Percentiles rank a stretch among this genome's conserved stretches.
phyloP scores from a whole-genome alignment of 1,140 invertebrate genomes.

The Halesus radiatus region DNA sequence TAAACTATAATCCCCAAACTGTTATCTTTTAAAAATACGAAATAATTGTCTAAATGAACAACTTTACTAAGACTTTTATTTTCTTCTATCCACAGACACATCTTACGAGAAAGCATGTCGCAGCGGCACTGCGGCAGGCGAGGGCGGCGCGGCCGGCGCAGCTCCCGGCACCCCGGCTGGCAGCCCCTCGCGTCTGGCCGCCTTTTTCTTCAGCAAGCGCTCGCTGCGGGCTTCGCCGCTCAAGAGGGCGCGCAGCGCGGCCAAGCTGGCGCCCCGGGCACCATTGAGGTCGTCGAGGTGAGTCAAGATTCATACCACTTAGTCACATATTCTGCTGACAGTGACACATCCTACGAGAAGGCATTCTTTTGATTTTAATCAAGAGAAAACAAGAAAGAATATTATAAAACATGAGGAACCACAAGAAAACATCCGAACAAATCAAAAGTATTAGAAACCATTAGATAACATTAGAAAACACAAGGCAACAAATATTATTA shows the following conservation, averaged over 20 bases:
- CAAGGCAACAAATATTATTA: too few species aligned
- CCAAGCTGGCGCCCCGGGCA: constrained; percentile 77
- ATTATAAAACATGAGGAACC: too few species aligned
- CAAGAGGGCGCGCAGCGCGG: constrained; percentile 93
- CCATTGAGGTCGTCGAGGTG: constrained; percentile 77
- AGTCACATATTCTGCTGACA: too few species aligned
- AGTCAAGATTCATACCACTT: constrained; percentile 35
- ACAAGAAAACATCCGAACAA: too few species aligned
- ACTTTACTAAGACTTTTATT: neutral
- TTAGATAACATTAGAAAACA: too few species aligned
- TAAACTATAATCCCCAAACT: too few species aligned
- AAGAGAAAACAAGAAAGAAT: too few species aligned
- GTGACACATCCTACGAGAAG: too few species aligned
- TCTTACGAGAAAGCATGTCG: constrained; percentile 92
- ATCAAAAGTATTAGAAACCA: too few species aligned
- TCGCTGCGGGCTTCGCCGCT: constrained; percentile 89
- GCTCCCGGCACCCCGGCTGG: constrained; percentile 63
- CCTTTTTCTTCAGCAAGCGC: constrained; percentile 90
- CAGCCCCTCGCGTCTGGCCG: constrained; percentile 73
- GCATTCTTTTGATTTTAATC: too few species aligned
- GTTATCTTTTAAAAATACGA: too few species aligned
- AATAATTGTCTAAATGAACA: too few species aligned
- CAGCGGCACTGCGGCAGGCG: constrained; percentile 84
- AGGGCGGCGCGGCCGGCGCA: constrained; percentile 75
- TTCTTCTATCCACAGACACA: constrained; percentile 79